Percentiles rank a stretch among this genome's conserved stretches.
phyloP scores from a whole-genome alignment of 2,113 vertebrate genomes.

The Silurus glanis region DNA sequence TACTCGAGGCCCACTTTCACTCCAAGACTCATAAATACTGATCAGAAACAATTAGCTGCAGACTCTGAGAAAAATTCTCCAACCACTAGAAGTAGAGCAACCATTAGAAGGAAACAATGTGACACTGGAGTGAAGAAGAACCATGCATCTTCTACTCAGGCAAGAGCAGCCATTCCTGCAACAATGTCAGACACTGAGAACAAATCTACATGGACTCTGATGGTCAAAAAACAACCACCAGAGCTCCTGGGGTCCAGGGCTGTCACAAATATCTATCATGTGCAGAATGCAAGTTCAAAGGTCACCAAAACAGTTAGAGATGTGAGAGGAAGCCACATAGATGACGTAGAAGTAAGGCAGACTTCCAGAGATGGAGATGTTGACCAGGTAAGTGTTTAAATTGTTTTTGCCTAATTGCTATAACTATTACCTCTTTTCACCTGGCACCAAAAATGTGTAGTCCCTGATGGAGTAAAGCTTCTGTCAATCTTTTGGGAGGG shows the following conservation, averaged over 20 bases:
- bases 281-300: neutral
- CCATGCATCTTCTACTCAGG: constrained; percentile 44
- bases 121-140: constrained; percentile 38
- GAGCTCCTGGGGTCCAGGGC: neutral
- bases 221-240: neutral
- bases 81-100: neutral
- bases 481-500: too few relatives aligned
- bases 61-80: constrained; percentile 44
- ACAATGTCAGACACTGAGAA: constrained; percentile 18
- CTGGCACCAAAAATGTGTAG: neutral
- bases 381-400: constrained; percentile 1
- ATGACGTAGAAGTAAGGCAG: neutral
- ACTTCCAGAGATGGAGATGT: neutral
- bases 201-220: neutral
- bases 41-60: constrained; percentile 5
- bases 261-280: neutral
- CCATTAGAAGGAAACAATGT: constrained; percentile 48
- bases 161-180: constrained; percentile 49
- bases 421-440: neutral
- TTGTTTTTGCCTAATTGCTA: neutral
- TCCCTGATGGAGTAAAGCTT: too few relatives aligned
- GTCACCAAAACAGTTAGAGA: neutral
- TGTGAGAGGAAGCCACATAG: neutral
- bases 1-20: constrained; percentile 39
- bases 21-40: constrained; percentile 10